These are phyloP conservation scores for Rhizomys pruinosus DNA, from an alignment of 2,113 vertebrate genomes.

Conservation along the genomic window DNA sequence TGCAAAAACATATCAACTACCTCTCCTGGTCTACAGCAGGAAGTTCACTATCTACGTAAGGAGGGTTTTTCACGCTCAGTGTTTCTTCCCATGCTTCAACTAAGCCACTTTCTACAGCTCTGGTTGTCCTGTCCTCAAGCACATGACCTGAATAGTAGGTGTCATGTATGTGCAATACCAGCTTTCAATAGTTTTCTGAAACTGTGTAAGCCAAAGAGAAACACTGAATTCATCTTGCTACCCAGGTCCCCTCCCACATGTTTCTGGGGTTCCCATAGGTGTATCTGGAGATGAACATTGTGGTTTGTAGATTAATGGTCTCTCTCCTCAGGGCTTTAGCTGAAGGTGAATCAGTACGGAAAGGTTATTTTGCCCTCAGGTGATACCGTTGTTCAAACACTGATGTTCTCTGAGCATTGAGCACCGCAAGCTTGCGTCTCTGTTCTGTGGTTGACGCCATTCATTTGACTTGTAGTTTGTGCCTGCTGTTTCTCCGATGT, in stretches of 20 bases:
- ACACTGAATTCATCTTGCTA: constrained; percentile 82
- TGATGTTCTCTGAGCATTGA: background rate
- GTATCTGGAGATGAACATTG: constrained; percentile 74
- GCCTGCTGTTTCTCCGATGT: constrained; percentile 42
- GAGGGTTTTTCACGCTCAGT: constrained; percentile 73
- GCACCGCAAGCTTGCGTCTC: constrained; percentile 66
- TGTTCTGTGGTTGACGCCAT: background rate
- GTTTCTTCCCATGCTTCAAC: constrained; percentile 81
- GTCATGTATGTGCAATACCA: constrained; percentile 73
- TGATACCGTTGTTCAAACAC: constrained; percentile 77
- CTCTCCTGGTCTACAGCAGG: constrained; percentile 77
- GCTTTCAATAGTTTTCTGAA: constrained; percentile 82
- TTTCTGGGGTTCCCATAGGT: constrained; percentile 77
- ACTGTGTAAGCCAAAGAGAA: constrained; percentile 80
- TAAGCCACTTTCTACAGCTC: constrained; percentile 66
- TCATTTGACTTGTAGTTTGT: constrained; percentile 68
- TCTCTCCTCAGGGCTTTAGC: constrained; percentile 80
- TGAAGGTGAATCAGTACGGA: constrained; percentile 83
- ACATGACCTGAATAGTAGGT: constrained; percentile 77
- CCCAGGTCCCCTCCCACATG: constrained; percentile 65
- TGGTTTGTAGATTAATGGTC: constrained; percentile 72
- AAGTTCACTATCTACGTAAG: constrained; percentile 80
- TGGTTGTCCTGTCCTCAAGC: constrained; percentile 53
- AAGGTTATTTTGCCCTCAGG: constrained; percentile 82
- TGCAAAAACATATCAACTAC: constrained; percentile 79